phyloP scores from a whole-genome alignment of 53 echinoderm and acorn worm species.

The Henricia sp. region DNA sequence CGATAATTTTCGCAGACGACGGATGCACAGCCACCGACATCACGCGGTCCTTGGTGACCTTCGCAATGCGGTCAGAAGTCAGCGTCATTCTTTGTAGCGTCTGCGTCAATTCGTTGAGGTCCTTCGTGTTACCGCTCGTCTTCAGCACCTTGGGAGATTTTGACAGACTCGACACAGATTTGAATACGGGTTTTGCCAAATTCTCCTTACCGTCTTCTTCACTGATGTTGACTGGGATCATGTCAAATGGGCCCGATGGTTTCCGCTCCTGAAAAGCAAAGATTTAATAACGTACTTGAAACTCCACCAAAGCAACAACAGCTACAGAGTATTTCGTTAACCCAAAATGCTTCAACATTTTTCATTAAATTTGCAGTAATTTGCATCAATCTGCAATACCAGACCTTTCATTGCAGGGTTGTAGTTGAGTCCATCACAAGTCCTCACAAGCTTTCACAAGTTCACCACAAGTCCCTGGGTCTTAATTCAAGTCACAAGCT shows the following conservation, averaged over 20 bases:
- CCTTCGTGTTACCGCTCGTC: background rate
- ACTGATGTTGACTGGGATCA: slow-evolving; percentile 77
- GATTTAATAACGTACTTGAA: too few species aligned
- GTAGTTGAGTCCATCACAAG: too few species aligned
- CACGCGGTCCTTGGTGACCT: slow-evolving; percentile 78
- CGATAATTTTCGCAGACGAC: slow-evolving; percentile 62
- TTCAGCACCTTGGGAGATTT: slow-evolving; percentile 25
- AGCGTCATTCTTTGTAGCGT: slow-evolving; percentile 63
- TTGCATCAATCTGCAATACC: too few species aligned
- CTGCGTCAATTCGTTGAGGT: slow-evolving; percentile 30
- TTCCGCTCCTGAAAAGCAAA: slow-evolving; percentile 66
- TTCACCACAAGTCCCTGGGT: too few species aligned
- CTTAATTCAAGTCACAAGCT: too few species aligned
- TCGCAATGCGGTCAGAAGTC: slow-evolving; percentile 67
- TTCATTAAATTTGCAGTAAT: too few species aligned
- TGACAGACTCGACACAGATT: slow-evolving; percentile 42
- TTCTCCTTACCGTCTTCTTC: slow-evolving; percentile 54
- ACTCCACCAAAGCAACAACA: too few species aligned
- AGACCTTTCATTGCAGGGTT: too few species aligned
- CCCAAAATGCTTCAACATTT: too few species aligned
- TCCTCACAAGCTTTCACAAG: too few species aligned
- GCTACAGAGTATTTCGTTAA: too few species aligned
- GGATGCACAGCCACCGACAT: slow-evolving; percentile 85
- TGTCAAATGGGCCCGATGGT: slow-evolving; percentile 74
- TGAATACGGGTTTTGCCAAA: slow-evolving; percentile 48